Base-by-base conservation (phyloP, 64 coral and sea anemone species). In the Dendronephthya gigantea region DNA sequence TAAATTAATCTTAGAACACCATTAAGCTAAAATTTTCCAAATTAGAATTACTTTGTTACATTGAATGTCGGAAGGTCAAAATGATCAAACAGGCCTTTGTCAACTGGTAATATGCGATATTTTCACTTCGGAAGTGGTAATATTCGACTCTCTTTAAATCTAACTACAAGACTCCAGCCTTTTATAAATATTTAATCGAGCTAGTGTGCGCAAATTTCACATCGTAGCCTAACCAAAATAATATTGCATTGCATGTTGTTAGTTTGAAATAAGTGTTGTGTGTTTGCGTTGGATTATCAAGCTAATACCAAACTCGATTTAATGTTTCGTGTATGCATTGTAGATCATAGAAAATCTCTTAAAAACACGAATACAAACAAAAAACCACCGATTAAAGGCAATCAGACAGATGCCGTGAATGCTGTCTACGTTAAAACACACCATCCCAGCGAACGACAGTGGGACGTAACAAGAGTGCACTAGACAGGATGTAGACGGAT, bases 41-140 rank as follows among this genome's bases (percentile, higher is more conserved):
- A 62, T 62, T 62, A 62, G 55, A 62, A 62, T 62, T 19, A 62
- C 55, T 62, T 62, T 62, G 55, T 62, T 62, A 62, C 55, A 62
- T 62, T 62, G 10, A 62, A 62, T n/a, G 55, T 7, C 55, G 25
- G 25, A 62, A 62, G 55, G 55, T 62, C 55, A 62, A 62, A 62
- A 27, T 23, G 19, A 62, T 62, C 19, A 62, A 1, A 62, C 25
- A n/a, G 19, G 19, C 55, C 2, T 62, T 62, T 62, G 55, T 62
- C 55, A 23, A 27, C 55, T n/a, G 55, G 19, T n/a, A 62, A 62
- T 62, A 62, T 62, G 11, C 55, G 55, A 15, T n/a, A 22, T 62
- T 62, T 22, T 23, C 6, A 62, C 12, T 62, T 62, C 55, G 55
- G 55, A 62, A 62, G 2, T n/a, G 55, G 19, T n/a, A 27, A 62